A percentile compares a stretch with the other conserved stretches of the same genome.
phyloP scores from a whole-genome alignment of 2,888 invertebrate species.

The Tridacna gigas region DNA sequence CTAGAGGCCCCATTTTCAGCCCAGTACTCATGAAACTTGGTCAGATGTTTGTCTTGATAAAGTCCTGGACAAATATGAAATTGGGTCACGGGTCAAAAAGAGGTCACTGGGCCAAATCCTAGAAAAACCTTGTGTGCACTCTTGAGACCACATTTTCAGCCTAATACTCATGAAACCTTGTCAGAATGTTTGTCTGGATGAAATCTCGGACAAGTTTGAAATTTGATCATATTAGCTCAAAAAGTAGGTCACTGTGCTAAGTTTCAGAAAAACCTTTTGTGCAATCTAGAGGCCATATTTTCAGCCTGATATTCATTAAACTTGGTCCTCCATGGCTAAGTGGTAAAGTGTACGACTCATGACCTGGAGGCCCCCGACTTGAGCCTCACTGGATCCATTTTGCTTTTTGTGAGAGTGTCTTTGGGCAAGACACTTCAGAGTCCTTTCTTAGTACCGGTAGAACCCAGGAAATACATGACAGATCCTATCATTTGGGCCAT shows the following conservation, averaged over 20 bases:
- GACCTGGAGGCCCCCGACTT: no score
- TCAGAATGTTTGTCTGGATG: not conserved
- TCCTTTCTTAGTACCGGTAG: no score
- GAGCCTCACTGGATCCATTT: no score
- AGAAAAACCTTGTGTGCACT: not conserved
- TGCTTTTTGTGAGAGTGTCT: no score
- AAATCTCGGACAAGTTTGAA: not conserved
- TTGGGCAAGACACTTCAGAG: no score
- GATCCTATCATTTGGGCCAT: no score
- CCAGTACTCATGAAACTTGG: not conserved
- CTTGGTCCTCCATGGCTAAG: no score
- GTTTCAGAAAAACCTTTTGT: not conserved
- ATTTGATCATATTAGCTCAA: not conserved
- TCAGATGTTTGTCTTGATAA: not conserved
- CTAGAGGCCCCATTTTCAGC: not conserved
- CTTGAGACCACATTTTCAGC: not conserved
- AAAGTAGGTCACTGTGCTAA: not conserved
- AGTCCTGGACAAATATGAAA: not conserved
- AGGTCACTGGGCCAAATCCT: not conserved
- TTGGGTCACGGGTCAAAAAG: not conserved
- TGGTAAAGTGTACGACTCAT: no score
- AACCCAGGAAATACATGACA: no score
- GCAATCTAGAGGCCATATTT: not conserved
- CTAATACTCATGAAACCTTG: not conserved
- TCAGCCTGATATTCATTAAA: not conserved